Evolutionary conservation across 2,888 invertebrate species (phyloP).

Genomic region (Trachelus tabidus): DNA sequence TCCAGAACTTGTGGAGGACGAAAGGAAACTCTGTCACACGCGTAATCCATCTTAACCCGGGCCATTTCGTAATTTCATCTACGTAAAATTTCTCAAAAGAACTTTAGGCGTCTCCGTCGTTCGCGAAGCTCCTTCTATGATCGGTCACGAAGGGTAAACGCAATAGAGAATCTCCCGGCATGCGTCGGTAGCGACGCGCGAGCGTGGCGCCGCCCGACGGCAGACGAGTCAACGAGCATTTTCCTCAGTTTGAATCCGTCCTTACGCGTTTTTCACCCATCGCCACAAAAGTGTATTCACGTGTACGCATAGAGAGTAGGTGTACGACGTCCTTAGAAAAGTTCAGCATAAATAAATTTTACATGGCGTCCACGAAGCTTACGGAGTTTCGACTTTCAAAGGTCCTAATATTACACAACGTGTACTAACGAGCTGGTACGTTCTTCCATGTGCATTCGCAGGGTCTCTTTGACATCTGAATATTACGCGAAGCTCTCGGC

Average conservation of each 20-base stretch:
- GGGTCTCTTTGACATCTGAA: not conserved
- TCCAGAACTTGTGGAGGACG: not conserved
- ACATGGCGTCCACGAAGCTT: not conserved
- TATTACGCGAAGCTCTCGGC: not conserved
- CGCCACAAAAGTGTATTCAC: not conserved
- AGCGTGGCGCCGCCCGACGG: not conserved
- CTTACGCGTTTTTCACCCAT: not conserved
- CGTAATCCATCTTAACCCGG: constrained; percentile 9
- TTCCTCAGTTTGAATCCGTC: not conserved
- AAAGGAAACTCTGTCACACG: not conserved
- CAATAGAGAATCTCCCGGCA: not conserved
- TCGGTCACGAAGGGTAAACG: not conserved
- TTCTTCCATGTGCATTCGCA: not conserved
- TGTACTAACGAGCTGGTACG: not conserved
- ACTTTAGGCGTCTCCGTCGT: not conserved
- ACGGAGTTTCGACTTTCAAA: not conserved
- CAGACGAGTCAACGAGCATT: not conserved
- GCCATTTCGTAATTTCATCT: constrained; percentile 18
- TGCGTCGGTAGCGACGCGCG: not conserved
- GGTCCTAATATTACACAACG: not conserved
- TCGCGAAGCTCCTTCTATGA: constrained; percentile 1
- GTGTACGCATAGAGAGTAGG: not conserved
- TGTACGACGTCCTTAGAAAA: not conserved
- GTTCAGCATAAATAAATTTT: not conserved
- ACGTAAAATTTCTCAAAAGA: constrained; percentile 8